Percentiles rank a stretch among this genome's conserved stretches.
phyloP scores from a whole-genome alignment of 1,140 invertebrate genomes.

The Lerema accius region DNA sequence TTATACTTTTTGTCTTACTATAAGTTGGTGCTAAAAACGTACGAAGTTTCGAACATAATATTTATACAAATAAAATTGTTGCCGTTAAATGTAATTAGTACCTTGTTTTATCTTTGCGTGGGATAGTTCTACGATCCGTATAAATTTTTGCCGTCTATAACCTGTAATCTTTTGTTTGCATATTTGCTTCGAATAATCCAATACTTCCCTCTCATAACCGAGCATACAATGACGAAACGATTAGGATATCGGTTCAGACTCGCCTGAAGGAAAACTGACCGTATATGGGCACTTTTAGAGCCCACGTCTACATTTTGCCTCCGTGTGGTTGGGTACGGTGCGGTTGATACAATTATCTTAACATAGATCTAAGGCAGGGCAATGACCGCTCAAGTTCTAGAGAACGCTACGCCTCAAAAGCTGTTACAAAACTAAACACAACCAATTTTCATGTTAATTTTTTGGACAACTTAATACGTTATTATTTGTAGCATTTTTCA shows the following conservation, averaged over 20 bases:
- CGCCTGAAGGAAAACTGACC: slow-evolving; percentile 30
- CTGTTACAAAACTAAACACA: slow-evolving; percentile 36
- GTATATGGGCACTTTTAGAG: slow-evolving; percentile 37
- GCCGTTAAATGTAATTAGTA: too few relatives aligned
- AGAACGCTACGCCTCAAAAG: slow-evolving; percentile 48
- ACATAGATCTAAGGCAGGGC: slow-evolving; percentile 72
- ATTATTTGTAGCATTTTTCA: neutral
- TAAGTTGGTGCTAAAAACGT: too few relatives aligned
- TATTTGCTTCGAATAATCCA: slow-evolving; percentile 19
- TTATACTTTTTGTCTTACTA: too few relatives aligned
- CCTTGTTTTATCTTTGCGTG: too few relatives aligned
- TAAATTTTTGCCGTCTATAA: neutral
- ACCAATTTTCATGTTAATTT: slow-evolving; percentile 30
- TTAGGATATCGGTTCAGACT: slow-evolving; percentile 25
- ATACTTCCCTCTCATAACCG: slow-evolving; percentile 29
- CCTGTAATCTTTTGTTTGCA: slow-evolving; percentile 6
- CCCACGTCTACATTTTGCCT: slow-evolving; percentile 39
- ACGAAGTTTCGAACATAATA: too few relatives aligned
- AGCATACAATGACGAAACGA: slow-evolving; percentile 32
- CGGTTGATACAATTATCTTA: slow-evolving; percentile 77
- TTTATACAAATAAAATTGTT: too few relatives aligned
- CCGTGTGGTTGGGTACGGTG: slow-evolving; percentile 64
- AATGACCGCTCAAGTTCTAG: slow-evolving; percentile 64
- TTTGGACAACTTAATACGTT: neutral
- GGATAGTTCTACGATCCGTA: neutral